Evolutionary conservation across 2,888 invertebrate genomes (phyloP).

Genomic region (Idaea biselata): DNA sequence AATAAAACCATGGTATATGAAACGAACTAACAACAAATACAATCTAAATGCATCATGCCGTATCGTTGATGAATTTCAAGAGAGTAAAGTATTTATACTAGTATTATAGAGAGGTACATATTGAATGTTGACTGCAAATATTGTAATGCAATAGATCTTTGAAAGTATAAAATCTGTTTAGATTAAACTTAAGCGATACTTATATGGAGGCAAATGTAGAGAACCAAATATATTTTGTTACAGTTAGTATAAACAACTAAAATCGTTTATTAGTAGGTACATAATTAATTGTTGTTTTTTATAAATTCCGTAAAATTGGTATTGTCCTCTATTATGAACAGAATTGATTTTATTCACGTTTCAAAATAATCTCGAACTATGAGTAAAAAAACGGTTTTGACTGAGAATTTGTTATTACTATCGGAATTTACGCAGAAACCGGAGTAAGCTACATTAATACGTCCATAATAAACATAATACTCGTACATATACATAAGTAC

Average conservation of each 20-base stretch:
- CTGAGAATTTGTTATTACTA: constrained; percentile 1
- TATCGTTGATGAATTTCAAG: constrained; percentile 47
- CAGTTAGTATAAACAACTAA: constrained; percentile 14
- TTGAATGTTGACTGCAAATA: constrained; percentile 6
- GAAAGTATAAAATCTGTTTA: constrained; percentile 14
- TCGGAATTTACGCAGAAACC: background rate
- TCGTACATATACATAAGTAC: constrained; percentile 15
- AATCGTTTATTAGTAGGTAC: constrained; percentile 10
- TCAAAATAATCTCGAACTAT: too few species aligned
- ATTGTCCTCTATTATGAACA: too few species aligned
- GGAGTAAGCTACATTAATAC: background rate
- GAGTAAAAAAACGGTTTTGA: constrained; percentile 14
- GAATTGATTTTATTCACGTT: too few species aligned
- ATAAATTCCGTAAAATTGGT: background rate
- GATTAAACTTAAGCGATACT: constrained; percentile 18
- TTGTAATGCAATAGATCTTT: too few species aligned
- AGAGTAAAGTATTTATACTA: constrained; percentile 23
- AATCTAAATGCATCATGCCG: constrained; percentile 53
- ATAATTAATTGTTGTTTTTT: constrained; percentile 1
- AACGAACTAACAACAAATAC: constrained; percentile 34
- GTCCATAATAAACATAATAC: constrained; percentile 9
- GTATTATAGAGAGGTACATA: background rate
- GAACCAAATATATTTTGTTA: too few species aligned
- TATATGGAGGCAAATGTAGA: too few species aligned
- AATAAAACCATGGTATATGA: constrained; percentile 22